Conservation (phyloP, 2,888 invertebrate species). For the Lydus trimaculatus region DNA sequence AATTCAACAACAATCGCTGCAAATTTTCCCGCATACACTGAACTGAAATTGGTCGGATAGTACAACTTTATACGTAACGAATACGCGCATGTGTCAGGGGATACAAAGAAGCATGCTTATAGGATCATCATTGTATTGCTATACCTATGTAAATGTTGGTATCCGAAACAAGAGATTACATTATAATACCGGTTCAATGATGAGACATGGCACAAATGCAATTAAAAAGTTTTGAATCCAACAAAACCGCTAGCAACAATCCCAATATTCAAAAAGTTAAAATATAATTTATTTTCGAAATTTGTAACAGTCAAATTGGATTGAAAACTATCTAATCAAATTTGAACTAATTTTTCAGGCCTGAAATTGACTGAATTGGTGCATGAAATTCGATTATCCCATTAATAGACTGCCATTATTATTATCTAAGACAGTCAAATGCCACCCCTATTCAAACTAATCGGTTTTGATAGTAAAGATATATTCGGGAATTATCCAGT, state of each 20-base stretch:
- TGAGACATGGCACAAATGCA: not conserved
- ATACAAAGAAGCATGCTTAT: conserved; percentile 26
- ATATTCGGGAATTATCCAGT: not conserved
- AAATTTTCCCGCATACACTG: conserved; percentile 32
- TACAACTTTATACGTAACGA: conserved; percentile 26
- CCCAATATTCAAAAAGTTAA: not conserved
- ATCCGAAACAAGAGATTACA: not conserved
- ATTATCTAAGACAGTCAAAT: not conserved
- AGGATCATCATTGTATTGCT: conserved; percentile 23
- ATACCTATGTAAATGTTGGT: not conserved
- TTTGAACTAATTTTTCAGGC: not conserved
- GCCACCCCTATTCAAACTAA: not conserved
- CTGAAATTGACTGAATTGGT: not conserved
- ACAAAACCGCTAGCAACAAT: not conserved
- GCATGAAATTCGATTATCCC: not conserved
- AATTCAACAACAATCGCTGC: conserved; percentile 22
- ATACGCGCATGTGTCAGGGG: conserved; percentile 28
- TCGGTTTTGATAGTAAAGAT: not conserved
- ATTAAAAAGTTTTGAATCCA: not conserved
- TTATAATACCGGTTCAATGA: not conserved
- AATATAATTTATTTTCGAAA: not conserved
- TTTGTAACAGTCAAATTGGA: not conserved
- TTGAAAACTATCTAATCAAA: not conserved
- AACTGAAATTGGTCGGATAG: conserved; percentile 32
- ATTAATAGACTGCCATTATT: not conserved